A percentile compares a stretch with the other conserved stretches of the same genome.
These are phyloP conservation scores for Hylia prasina DNA, from an alignment of 2,113 vertebrate genomes.

Conservation along the genomic window DNA sequence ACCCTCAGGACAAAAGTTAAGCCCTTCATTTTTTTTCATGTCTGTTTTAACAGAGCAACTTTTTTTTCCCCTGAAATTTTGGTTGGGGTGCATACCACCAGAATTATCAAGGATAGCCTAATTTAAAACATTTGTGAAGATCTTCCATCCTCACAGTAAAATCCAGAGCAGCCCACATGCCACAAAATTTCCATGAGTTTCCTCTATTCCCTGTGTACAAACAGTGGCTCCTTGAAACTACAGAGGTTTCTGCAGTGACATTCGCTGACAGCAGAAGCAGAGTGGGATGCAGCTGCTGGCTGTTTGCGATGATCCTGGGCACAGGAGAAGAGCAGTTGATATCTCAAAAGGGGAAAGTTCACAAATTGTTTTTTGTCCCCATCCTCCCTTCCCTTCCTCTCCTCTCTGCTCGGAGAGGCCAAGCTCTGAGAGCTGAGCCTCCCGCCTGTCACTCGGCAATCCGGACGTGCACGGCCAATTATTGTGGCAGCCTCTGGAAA, in stretches of 20 bases:
- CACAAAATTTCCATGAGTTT: not conserved
- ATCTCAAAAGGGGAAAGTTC: constrained; percentile 36
- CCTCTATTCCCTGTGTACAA: not conserved
- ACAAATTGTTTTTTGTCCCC: not conserved
- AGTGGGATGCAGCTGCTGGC: not conserved
- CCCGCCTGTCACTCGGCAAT: not conserved
- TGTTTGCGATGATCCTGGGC: not conserved
- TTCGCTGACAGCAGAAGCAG: not conserved
- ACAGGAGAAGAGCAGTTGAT: not conserved
- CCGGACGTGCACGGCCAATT: not conserved
- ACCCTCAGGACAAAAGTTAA: constrained; percentile 66
- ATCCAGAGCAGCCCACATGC: not conserved
- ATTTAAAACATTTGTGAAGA: constrained; percentile 40
- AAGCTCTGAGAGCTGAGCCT: not conserved
- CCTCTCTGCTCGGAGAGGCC: not conserved
- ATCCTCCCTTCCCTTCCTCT: not conserved
- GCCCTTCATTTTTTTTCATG: constrained; percentile 41
- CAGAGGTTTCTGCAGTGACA: not conserved
- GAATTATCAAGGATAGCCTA: constrained; percentile 17
- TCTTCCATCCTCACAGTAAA: not conserved
- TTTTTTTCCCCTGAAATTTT: constrained; percentile 27
- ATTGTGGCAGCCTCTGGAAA: not conserved
- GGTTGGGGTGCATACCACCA: constrained; percentile 22
- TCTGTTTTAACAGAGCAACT: constrained; percentile 38
- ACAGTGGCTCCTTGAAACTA: not conserved